Evolutionary conservation across 1,140 invertebrate species (phyloP).

Genomic region (Caenorhabditis briggsae): DNA sequence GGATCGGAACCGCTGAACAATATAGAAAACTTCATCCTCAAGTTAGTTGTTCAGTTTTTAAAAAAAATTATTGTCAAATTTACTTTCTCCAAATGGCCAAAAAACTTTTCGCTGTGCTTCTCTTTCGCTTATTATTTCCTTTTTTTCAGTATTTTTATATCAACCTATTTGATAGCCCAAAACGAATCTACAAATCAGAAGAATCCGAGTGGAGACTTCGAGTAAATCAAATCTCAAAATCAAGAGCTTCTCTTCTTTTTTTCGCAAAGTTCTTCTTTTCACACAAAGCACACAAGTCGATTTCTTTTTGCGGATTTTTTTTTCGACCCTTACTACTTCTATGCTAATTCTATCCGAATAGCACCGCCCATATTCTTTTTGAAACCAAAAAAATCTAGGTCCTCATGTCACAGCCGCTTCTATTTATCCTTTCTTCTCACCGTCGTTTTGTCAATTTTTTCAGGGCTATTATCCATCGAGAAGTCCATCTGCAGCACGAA

Average conservation of each 20-base stretch:
- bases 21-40: constrained; percentile 74
- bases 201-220: background rate
- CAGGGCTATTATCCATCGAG: constrained; percentile 63
- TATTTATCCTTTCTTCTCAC: constrained; percentile 1
- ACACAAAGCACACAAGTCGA: background rate
- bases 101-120: constrained; percentile 8
- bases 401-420: background rate
- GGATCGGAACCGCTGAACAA: constrained; percentile 73
- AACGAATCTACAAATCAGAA: background rate
- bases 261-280: background rate
- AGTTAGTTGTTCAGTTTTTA: constrained; percentile 71
- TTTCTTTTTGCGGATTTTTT: background rate
- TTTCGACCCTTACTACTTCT: constrained; percentile 29
- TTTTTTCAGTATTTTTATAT: background rate
- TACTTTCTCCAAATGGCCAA: background rate
- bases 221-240: constrained; percentile 6
- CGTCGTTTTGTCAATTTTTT: constrained; percentile 55
- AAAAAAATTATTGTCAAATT: background rate
- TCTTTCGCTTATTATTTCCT: background rate
- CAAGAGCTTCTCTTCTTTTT: background rate
- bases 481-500: constrained; percentile 42
- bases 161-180: too few relatives aligned
- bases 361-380: background rate
- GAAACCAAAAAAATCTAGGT: constrained; percentile 10
- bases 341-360: constrained; percentile 23